Conservation (phyloP, 2,113 vertebrate species). For the Panurus biarmicus region DNA sequence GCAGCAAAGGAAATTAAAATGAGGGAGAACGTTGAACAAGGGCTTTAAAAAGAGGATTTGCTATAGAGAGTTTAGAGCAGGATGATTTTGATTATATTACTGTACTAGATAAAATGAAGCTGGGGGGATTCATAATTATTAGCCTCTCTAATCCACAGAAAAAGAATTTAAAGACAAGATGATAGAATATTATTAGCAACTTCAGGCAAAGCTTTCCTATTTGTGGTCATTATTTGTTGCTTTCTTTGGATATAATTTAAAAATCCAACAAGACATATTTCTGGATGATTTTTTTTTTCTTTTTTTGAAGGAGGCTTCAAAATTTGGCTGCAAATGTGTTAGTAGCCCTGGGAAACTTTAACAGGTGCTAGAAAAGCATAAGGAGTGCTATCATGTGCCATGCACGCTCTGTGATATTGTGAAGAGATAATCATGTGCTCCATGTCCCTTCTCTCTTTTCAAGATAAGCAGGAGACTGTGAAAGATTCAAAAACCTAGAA, state of each 20-base stretch:
- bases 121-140: conserved; percentile 54
- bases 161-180: conserved; percentile 64
- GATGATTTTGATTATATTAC: conserved; percentile 65
- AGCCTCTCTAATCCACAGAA: conserved; percentile 52
- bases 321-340: not conserved
- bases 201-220: conserved; percentile 20
- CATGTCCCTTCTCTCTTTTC: not conserved
- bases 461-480: not conserved
- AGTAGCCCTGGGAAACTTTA: not conserved
- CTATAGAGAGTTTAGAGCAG: conserved; percentile 31
- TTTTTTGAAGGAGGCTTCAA: not conserved
- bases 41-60: conserved; percentile 65
- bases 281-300: not conserved
- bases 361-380: not conserved
- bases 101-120: conserved; percentile 60
- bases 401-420: fast-evolving
- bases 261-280: not conserved
- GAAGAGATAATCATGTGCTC: not conserved
- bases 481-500: not conserved
- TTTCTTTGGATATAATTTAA: not conserved
- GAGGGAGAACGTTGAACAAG: conserved; percentile 49
- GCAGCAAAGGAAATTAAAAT: conserved; percentile 68
- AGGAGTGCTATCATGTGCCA: not conserved
- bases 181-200: conserved; percentile 39
- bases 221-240: not conserved